Conservation (phyloP, 2,888 invertebrate species). For the Mesorhabditis belari region DNA sequence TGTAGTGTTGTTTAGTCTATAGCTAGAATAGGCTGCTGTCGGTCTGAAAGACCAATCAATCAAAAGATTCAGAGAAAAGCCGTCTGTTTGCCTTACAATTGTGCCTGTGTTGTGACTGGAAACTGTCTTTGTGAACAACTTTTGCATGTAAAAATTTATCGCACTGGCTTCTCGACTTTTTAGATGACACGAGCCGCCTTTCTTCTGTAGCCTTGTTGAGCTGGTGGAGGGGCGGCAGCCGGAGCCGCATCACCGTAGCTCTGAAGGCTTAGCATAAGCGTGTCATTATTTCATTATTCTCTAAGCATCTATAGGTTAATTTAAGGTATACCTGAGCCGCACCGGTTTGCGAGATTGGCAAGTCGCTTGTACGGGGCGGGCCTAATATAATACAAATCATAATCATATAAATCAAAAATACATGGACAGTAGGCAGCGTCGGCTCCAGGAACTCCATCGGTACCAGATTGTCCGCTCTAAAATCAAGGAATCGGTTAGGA, state of each 20-base stretch:
- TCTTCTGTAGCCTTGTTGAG: not conserved
- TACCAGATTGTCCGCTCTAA: not conserved
- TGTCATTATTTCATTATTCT: not conserved
- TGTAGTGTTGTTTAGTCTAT: too few species aligned
- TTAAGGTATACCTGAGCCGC: not conserved
- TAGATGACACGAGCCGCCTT: not conserved
- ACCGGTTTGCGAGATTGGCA: not conserved
- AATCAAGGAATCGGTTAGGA: too few species aligned
- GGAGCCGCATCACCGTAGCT: not conserved
- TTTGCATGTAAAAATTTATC: too few species aligned
- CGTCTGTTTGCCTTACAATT: too few species aligned
- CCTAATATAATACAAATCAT: too few species aligned
- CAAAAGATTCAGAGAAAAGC: too few species aligned
- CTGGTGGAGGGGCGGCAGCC: not conserved
- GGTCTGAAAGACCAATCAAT: too few species aligned
- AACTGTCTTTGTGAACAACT: too few species aligned
- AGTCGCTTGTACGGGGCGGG: not conserved
- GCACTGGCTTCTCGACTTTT: too few species aligned
- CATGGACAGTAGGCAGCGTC: not conserved
- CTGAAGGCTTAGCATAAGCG: not conserved
- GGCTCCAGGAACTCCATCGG: not conserved
- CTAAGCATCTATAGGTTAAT: not conserved
- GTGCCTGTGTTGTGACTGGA: too few species aligned
- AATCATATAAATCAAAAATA: too few species aligned
- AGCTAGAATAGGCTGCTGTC: too few species aligned